Conservation (phyloP, 2,888 invertebrate genomes). For the Nysson spinosus region DNA sequence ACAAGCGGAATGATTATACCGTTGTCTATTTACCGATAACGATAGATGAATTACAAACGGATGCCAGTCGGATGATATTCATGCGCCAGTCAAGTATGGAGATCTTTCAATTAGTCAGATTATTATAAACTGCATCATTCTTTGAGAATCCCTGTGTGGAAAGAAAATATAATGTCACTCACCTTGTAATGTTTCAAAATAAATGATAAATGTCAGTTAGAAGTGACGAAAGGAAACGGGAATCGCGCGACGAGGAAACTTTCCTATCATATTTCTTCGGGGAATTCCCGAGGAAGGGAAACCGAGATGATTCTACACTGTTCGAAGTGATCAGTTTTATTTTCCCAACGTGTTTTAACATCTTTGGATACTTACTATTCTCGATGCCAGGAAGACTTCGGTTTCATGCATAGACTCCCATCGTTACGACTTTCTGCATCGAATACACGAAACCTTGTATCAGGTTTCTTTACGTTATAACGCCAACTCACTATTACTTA, state of each 20-base stretch:
- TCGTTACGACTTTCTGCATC: slow-evolving; percentile 33
- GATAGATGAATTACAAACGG: too few relatives aligned
- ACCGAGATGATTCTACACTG: slow-evolving; percentile 14
- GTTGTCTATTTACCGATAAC: too few relatives aligned
- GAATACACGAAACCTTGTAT: slow-evolving; percentile 31
- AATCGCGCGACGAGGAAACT: slow-evolving; percentile 25
- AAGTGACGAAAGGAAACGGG: too few relatives aligned
- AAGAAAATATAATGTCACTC: too few relatives aligned
- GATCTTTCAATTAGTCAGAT: too few relatives aligned
- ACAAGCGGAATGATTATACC: too few relatives aligned
- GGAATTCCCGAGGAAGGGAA: slow-evolving; percentile 22
- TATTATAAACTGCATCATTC: too few relatives aligned
- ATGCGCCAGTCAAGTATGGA: too few relatives aligned
- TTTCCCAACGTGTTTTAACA: slow-evolving; percentile 17
- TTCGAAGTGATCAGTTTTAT: slow-evolving; percentile 32
- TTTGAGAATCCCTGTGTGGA: too few relatives aligned
- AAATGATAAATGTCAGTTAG: too few relatives aligned
- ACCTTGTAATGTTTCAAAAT: too few relatives aligned
- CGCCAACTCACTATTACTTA: slow-evolving; percentile 16
- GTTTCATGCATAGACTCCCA: slow-evolving; percentile 44
- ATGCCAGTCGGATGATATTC: too few relatives aligned
- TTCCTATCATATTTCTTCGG: slow-evolving; percentile 22
- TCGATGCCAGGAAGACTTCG: slow-evolving; percentile 37
- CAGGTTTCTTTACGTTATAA: slow-evolving; percentile 35
- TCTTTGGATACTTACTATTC: slow-evolving; percentile 23